Conservation (phyloP, 2,797 vertebrate species). For the Rhabdophis nuchalis region DNA sequence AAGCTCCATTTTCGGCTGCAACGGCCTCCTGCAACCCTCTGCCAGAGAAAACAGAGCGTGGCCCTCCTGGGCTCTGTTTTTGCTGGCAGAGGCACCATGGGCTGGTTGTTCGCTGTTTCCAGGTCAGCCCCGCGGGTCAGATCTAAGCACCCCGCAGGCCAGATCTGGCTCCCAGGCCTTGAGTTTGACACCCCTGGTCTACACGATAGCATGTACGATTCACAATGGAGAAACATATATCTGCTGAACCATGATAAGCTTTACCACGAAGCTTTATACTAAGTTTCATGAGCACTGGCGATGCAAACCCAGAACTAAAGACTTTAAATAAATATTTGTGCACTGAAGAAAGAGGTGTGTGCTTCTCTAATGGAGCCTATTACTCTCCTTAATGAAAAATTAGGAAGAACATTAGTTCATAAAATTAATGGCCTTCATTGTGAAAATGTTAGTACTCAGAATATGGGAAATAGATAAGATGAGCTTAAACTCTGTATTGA, state of each 20-base stretch:
- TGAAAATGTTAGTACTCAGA: not conserved
- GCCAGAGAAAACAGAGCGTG: no score
- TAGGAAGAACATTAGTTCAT: not conserved
- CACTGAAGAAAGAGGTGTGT: not conserved
- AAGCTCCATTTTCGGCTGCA: no score
- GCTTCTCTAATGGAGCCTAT: not conserved
- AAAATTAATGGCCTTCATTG: not conserved
- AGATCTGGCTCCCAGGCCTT: no score
- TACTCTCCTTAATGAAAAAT: not conserved
- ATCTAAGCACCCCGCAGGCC: no score
- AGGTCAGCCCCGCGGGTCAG: fast-evolving
- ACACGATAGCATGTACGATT: not conserved
- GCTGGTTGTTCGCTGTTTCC: no score
- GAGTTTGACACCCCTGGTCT: not conserved
- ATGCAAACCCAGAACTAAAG: not conserved
- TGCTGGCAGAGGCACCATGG: no score
- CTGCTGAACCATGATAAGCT: not conserved
- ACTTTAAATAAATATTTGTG: not conserved
- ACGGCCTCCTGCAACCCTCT: no score
- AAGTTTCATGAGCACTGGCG: not conserved
- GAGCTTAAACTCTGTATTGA: not conserved
- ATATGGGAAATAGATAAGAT: not conserved
- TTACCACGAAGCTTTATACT: not conserved
- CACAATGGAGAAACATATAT: not conserved
- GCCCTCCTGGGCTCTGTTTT: no score